phyloP scores from a whole-genome alignment of 2,113 vertebrate species.

The Tyto alba region DNA sequence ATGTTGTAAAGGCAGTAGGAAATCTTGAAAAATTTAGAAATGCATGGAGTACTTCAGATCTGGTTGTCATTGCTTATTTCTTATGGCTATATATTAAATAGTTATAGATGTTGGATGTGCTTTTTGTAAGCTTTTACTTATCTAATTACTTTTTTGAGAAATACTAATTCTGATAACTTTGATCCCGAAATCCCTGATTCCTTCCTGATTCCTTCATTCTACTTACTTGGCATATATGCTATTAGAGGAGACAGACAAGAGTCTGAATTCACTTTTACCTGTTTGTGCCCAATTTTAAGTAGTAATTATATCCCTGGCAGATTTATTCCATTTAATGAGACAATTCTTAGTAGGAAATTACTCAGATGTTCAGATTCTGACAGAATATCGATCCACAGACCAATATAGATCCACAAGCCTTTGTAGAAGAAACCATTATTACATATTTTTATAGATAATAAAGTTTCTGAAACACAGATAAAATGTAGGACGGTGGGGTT shows the following conservation, averaged over 20 bases:
- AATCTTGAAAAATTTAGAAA: neutral
- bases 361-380: neutral
- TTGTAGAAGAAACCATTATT: neutral
- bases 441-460: neutral
- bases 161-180: neutral
- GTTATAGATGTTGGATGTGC: neutral
- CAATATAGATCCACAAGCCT: neutral
- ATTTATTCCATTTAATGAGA: neutral
- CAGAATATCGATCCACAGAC: neutral
- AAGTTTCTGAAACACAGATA: neutral
- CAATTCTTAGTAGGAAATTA: neutral
- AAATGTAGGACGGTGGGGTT: rapidly evolving
- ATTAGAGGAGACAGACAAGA: neutral
- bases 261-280: neutral
- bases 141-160: neutral
- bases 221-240: neutral
- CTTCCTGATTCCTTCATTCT: neutral
- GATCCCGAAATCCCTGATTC: neutral
- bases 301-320: neutral
- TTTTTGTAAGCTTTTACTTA: neutral
- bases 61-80: neutral
- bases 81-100: neutral
- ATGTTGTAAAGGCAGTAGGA: neutral
- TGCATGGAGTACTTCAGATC: neutral
- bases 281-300: neutral